Base-by-base conservation (phyloP, 1,140 invertebrate species). In the Heliconius congener region DNA sequence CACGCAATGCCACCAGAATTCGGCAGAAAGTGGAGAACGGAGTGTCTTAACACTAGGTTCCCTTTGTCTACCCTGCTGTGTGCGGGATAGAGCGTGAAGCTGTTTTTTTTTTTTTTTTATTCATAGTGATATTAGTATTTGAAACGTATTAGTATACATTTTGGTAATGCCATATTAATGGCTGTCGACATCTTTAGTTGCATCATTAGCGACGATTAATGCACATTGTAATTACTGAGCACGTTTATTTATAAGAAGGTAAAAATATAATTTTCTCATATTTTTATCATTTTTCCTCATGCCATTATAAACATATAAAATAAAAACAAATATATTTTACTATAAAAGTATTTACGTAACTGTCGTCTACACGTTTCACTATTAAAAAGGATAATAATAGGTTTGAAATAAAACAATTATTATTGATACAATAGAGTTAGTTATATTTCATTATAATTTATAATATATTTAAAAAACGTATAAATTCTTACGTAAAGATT, bases 151-250 rank as follows among this genome's bases (percentile, higher is more conserved):
- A 66, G 9, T 27, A 66, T 16, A 66, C 11, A 30, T 66, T 66
- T 66, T 66, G 60, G 60, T 66, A 66, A 66, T 66, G 60, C 27
- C 27, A 66, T 66, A 66, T 66, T 66, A 66, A 66, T 66, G 23
- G 11, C 60, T 66, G 9, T 11, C 6, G 60, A 66, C 60, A 27
- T 66, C 27, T 66, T 66, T 66, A 66, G 60, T 66, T 66, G 60
- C 60, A 66, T 66, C 60, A 30, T 66, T 66, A 66, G 27, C 60
- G 27, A 30, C 60, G 60, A 66, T 66, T 66, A 66, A 66, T 66
- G 60, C 23, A 30, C 60, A 30, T 16, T 11, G 60, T 66, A 66
- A 66, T 66, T 66, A 66, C 60, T 66, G 60, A 66, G 60, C 60
- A 66, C 60, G 60, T 66, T 66, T 66, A 66, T 66, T 60, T 30